Base-by-base conservation (phyloP, 2,888 invertebrate species). In the Torymus auratus region DNA sequence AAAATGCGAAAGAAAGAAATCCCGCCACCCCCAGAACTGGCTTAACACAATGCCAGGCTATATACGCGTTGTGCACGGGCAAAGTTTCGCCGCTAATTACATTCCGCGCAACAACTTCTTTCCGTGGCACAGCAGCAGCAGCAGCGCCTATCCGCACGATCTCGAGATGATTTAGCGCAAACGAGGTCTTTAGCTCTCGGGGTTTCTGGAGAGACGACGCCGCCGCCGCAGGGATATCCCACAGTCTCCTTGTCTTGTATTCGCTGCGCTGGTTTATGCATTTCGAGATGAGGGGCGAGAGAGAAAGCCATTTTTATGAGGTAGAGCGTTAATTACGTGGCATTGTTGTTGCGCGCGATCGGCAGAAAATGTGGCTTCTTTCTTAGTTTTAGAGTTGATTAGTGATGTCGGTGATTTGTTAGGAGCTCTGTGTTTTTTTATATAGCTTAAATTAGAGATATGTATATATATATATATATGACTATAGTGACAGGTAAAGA, bases 111-210 rank as follows among this genome's bases (percentile, higher is more conserved):
- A 82, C 79, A 79, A 80, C 74, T 82, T 82, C 80, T 77, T 82
- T 82, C 74, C 70, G 53, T 65, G 75, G 50, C 55, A 28, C 28
- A 28, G 28, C 28, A 28, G 28, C 28, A 28, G 28, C 28, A 28
- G 28, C 28, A 28, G 28, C 28, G 67, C 65, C 67, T 78, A 75
- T 76, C 72, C 58, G 12, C 60, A 17, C 72, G 76, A 80, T 82
- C 74, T 80, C 65, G 53, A 74, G 77, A 80, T 80, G 80, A 82
- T 82, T 82, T 82, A 82, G 65, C 74, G 80, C 80, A 82, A 82
- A 82, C 82, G 77, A 82, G 80, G 73, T 82, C 79, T 80, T 82
- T 82, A 80, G 80, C 76, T 79, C 70, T 75, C 75, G 55, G 62
- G 75, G 56, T 81, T 76, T 71, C 15, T 71, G 13, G 17, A 64